Percentiles rank a stretch among this genome's conserved stretches.
Evolutionary conservation across 2,888 invertebrate genomes (phyloP).

Genomic region (Axea sp.): DNA sequence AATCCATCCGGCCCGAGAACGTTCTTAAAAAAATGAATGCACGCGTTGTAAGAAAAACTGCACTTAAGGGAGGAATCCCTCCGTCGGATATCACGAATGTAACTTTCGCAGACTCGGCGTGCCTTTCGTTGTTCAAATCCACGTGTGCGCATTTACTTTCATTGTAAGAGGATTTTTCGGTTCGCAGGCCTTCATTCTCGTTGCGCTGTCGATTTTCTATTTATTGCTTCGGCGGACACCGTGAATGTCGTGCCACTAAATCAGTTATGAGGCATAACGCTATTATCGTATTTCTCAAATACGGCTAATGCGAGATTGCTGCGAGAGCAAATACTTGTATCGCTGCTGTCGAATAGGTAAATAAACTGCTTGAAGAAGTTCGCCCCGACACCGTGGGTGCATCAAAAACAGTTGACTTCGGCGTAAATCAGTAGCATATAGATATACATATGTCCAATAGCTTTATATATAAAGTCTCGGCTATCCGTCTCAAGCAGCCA

Average conservation of each 20-base stretch:
- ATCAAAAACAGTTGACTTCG: slow-evolving; percentile 33
- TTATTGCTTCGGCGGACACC: slow-evolving; percentile 47
- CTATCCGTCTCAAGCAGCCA: slow-evolving; percentile 77
- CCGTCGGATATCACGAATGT: slow-evolving; percentile 34
- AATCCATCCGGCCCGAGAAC: too few relatives aligned
- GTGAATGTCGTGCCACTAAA: slow-evolving; percentile 45
- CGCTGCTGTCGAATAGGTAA: not conserved
- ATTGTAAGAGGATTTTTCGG: slow-evolving; percentile 57
- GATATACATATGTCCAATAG: slow-evolving; percentile 55
- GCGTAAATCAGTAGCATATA: slow-evolving; percentile 37
- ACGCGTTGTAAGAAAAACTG: slow-evolving; percentile 1
- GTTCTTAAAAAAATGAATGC: too few relatives aligned
- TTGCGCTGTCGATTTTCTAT: slow-evolving; percentile 51
- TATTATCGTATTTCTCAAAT: slow-evolving; percentile 19
- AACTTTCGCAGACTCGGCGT: slow-evolving; percentile 31
- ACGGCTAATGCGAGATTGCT: slow-evolving; percentile 14
- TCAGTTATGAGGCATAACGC: slow-evolving; percentile 44
- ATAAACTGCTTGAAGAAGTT: slow-evolving; percentile 2
- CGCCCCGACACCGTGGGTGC: slow-evolving; percentile 6
- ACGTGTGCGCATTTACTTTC: slow-evolving; percentile 45
- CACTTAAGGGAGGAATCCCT: slow-evolving; percentile 14
- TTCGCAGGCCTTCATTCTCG: slow-evolving; percentile 46
- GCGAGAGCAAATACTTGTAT: not conserved
- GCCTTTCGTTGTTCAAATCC: slow-evolving; percentile 31
- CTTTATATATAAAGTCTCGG: slow-evolving; percentile 66